phyloP scores from a whole-genome alignment of 2,888 invertebrate species.

The Panzeria rudis region DNA sequence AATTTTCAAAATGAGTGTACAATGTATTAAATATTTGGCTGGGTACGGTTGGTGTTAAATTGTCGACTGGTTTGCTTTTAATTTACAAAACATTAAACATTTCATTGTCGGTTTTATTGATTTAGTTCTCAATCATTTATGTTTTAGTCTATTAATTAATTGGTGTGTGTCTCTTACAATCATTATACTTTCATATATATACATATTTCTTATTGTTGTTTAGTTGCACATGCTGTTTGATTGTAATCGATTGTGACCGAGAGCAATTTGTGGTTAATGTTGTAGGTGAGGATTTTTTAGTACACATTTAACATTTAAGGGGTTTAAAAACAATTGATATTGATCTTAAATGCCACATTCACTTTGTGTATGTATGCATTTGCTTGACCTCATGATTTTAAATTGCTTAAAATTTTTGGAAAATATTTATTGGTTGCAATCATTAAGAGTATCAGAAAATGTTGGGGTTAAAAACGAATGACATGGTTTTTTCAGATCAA shows the following conservation, averaged over 20 bases:
- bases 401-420: constrained; percentile 22
- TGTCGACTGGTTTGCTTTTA: constrained; percentile 47
- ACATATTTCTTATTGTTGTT: constrained; percentile 7
- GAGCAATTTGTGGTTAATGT: constrained; percentile 57
- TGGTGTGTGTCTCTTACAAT: constrained; percentile 24
- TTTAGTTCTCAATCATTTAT: constrained; percentile 49
- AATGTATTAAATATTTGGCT: background rate
- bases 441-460: constrained; percentile 5
- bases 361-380: constrained; percentile 5
- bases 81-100: constrained; percentile 52
- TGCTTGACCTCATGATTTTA: constrained; percentile 19
- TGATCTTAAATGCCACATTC: constrained; percentile 2
- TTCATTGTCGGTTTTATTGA: constrained; percentile 55
- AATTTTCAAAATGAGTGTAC: background rate
- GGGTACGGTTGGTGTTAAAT: constrained; percentile 18
- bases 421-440: constrained; percentile 11
- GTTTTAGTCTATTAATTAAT: constrained; percentile 57
- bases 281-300: constrained; percentile 52
- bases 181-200: constrained; percentile 8
- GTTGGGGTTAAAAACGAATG: background rate
- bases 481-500: background rate
- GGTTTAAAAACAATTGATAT: constrained; percentile 26
- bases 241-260: constrained; percentile 40
- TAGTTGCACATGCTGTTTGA: constrained; percentile 28
- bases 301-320: constrained; percentile 15